These are phyloP conservation scores for Callipepla squamata DNA, from an alignment of 2,113 vertebrate genomes.

Conservation along the genomic window DNA sequence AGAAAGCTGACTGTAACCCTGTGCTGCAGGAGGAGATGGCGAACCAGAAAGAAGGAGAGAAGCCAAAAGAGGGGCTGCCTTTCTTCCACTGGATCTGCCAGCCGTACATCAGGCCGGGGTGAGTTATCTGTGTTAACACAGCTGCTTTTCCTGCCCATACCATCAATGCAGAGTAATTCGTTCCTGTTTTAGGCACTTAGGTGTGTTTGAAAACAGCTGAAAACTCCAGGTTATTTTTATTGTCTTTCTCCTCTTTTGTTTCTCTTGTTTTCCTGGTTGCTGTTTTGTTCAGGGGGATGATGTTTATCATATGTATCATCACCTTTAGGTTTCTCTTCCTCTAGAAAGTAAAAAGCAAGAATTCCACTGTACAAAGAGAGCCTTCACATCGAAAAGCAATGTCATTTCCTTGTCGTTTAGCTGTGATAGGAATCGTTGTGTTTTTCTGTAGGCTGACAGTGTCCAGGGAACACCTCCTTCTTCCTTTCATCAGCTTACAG, in stretches of 20 bases:
- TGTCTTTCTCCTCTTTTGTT: not conserved
- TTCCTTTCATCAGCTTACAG: not conserved
- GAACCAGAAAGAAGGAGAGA: slow-evolving; percentile 78
- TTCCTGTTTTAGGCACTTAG: not conserved
- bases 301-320: not conserved
- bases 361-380: not conserved
- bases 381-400: not conserved
- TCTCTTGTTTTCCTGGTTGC: not conserved
- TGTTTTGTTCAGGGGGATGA: not conserved
- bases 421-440: not conserved
- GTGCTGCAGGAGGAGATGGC: slow-evolving; percentile 86
- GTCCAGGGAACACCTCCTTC: not conserved
- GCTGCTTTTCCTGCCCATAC: not conserved
- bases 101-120: slow-evolving; percentile 91
- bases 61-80: slow-evolving; percentile 75
- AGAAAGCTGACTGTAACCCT: slow-evolving; percentile 33
- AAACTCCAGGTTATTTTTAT: not conserved
- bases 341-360: not conserved
- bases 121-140: slow-evolving; percentile 53
- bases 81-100: slow-evolving; percentile 98
- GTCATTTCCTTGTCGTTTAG: not conserved
- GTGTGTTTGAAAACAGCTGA: not conserved
- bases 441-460: not conserved
- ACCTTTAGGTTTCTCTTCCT: not conserved
- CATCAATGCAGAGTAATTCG: not conserved